Percentiles rank a stretch among this genome's conserved stretches.
Evolutionary conservation across 2,888 invertebrate genomes (phyloP).

Genomic region (Spicauda simplicius): DNA sequence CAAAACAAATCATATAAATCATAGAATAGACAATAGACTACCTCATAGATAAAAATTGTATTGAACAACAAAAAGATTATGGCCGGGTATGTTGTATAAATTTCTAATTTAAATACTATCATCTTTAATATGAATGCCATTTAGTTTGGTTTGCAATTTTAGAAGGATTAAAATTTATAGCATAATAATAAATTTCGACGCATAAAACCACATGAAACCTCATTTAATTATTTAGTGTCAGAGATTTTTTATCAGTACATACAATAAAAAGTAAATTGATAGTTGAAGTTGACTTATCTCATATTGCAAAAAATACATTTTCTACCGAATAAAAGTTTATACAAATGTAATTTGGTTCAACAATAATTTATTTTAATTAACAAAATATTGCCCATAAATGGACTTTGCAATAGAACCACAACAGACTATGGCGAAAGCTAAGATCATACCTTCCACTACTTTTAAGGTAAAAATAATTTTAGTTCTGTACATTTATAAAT

Average conservation of each 20-base stretch:
- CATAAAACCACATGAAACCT: not conserved
- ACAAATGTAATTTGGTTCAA: not conserved
- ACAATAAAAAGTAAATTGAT: slow-evolving; percentile 18
- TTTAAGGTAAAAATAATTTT: slow-evolving; percentile 54
- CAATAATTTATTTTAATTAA: slow-evolving; percentile 1
- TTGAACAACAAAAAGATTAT: too few relatives aligned
- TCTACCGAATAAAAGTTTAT: slow-evolving; percentile 25
- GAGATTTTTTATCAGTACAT: not conserved
- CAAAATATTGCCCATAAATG: slow-evolving; percentile 47
- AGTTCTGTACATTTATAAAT: too few relatives aligned
- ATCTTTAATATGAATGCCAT: too few relatives aligned
- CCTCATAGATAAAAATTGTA: too few relatives aligned
- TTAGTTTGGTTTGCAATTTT: too few relatives aligned
- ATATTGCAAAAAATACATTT: not conserved
- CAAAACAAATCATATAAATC: too few relatives aligned
- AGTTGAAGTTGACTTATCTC: slow-evolving; percentile 24
- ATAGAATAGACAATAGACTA: too few relatives aligned
- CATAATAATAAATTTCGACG: not conserved
- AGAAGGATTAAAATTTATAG: too few relatives aligned
- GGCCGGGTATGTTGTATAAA: too few relatives aligned
- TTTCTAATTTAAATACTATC: too few relatives aligned
- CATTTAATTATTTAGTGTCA: not conserved
- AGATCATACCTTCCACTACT: slow-evolving; percentile 54
- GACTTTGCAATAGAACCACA: slow-evolving; percentile 58
- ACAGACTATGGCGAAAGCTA: slow-evolving; percentile 58